phyloP scores from a whole-genome alignment of 2,888 invertebrate species.

The Andricus curvator region DNA sequence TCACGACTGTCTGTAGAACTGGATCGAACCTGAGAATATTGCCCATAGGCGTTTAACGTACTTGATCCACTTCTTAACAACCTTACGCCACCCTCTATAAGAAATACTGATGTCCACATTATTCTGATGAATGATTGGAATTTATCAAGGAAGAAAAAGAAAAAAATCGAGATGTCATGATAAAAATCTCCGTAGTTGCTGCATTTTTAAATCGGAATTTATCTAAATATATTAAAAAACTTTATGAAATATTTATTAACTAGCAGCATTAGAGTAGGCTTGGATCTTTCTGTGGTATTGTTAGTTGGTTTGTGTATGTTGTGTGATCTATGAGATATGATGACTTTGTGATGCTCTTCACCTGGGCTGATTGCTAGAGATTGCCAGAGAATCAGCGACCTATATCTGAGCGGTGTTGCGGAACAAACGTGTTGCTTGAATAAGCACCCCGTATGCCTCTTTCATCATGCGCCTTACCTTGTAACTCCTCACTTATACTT shows the following conservation, averaged over 20 bases:
- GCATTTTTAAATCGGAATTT: constrained; percentile 4
- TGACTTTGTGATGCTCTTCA: too few species aligned
- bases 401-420: too few species aligned
- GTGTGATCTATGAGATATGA: too few species aligned
- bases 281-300: too few species aligned
- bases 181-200: background rate
- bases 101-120: background rate
- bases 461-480: too few species aligned
- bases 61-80: constrained; percentile 26
- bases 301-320: too few species aligned
- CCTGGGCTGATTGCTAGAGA: too few species aligned
- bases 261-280: too few species aligned
- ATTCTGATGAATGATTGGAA: background rate
- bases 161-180: background rate
- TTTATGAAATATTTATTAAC: background rate
- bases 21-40: constrained; percentile 45
- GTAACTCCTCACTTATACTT: too few species aligned
- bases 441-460: too few species aligned
- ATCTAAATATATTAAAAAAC: background rate
- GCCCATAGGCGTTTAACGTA: constrained; percentile 46
- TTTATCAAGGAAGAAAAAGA: background rate
- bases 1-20: constrained; percentile 61
- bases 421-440: too few species aligned
- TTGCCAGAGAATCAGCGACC: too few species aligned
- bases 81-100: background rate